phyloP scores from a whole-genome alignment of 1,140 invertebrate genomes.

The Listronotus oregonensis region DNA sequence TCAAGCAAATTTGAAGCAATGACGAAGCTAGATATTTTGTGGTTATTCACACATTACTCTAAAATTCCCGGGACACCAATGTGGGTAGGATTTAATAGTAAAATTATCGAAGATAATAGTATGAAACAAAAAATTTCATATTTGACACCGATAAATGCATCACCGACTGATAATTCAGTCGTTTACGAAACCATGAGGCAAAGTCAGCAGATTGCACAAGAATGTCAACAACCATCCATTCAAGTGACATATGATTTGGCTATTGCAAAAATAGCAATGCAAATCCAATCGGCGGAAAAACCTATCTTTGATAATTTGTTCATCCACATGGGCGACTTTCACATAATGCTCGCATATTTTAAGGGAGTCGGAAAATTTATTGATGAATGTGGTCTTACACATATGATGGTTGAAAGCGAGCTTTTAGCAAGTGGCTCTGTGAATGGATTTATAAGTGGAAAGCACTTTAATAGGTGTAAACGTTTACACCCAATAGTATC shows the following conservation, averaged over 20 bases:
- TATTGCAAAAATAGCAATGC: conserved; percentile 54
- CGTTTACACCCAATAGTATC: conserved; percentile 48
- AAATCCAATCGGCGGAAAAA: conserved; percentile 37
- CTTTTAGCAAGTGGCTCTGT: conserved; percentile 49
- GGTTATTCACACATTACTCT: too few species aligned
- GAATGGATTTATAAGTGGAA: conserved; percentile 49
- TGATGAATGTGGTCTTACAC: too few species aligned
- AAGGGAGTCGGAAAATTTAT: conserved; percentile 52
- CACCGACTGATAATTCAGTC: too few species aligned
- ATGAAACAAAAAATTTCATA: conserved; percentile 41
- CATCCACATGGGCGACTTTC: conserved; percentile 53
- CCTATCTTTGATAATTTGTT: conserved; percentile 42
- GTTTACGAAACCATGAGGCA: too few species aligned
- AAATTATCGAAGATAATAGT: conserved; percentile 35
- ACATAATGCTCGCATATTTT: conserved; percentile 54
- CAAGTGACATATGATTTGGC: conserved; percentile 53
- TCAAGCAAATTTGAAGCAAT: too few species aligned
- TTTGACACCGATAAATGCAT: too few species aligned
- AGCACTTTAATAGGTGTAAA: conserved; percentile 53
- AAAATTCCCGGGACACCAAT: too few species aligned
- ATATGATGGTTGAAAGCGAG: conserved; percentile 50
- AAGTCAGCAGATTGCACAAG: conserved; percentile 42
- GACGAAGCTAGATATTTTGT: too few species aligned
- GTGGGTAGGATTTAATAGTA: conserved; percentile 44
- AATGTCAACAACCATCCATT: conserved; percentile 46